phyloP scores from a whole-genome alignment of 2,888 invertebrate genomes.

The Sphecodes monilicornis region DNA sequence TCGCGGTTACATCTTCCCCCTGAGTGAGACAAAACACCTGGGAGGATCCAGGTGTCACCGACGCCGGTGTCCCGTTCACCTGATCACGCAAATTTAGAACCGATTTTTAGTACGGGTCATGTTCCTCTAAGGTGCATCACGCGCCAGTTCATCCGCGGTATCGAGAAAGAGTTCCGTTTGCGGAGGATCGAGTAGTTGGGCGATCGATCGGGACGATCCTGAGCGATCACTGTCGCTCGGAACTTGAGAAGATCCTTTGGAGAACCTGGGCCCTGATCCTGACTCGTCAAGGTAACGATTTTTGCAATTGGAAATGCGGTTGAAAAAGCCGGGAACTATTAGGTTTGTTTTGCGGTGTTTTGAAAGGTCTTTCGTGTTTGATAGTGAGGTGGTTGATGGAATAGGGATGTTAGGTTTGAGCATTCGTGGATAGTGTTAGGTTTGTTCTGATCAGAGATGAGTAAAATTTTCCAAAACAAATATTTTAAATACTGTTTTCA shows the following conservation, averaged over 20 bases:
- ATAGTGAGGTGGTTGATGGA: background rate
- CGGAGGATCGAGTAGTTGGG: background rate
- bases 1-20: constrained; percentile 62
- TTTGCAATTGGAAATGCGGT: background rate
- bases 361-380: background rate
- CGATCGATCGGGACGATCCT: background rate
- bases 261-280: background rate
- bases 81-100: constrained; percentile 20
- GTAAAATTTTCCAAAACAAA: too few relatives aligned
- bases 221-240: background rate
- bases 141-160: background rate
- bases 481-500: too few relatives aligned
- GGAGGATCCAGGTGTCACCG: constrained; percentile 39
- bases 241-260: background rate
- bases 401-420: background rate
- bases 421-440: background rate
- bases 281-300: background rate
- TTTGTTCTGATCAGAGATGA: background rate
- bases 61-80: constrained; percentile 45
- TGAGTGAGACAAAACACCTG: constrained; percentile 1
- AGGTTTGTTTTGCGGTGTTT: background rate
- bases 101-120: constrained; percentile 57
- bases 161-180: background rate
- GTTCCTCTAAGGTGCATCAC: constrained; percentile 63
- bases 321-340: background rate